Evolutionary conservation across 2,113 vertebrate species (phyloP), one percentile per base, ranked within the genome.

Genomic region (Callorhinus ursinus): DNA sequence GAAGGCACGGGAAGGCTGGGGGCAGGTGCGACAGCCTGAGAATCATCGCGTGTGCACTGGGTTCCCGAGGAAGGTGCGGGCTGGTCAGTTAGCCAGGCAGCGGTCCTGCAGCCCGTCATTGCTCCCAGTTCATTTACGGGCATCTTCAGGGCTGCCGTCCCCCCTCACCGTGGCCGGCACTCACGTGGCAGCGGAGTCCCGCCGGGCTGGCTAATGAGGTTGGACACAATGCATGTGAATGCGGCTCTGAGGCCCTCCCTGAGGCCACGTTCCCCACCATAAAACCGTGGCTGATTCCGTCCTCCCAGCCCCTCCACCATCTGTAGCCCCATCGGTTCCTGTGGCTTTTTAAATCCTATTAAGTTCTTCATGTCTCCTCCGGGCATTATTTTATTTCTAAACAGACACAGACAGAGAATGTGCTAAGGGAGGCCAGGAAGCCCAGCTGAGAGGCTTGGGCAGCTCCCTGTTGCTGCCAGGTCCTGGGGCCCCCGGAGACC

Each of bases 341-440:
- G 98, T 94, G 92, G 98, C 98, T 99, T 99, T 98, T 97, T 98
- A 99, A 99, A 98, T 99, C 98, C 98, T 99, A 98, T 99, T 99
- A 99, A 98, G 98, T 98, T 98, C 98, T 96, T 97, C 97, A 94
- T 98, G 98, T 99, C 98, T 99, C 98, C 99, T 98, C 93, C 51
- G 79, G 98, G 98, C 98, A 98, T 98, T 98, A 98, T 98, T 99
- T 98, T 98, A 97, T 99, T 98, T 99, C 98, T 98, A 98, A 99
- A 98, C 98, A 98, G 98, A 98, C 98, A 95, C 95, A 98, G 98
- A 98, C 96, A 98, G 94, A 85, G 97, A 98, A 95, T 87, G 97
- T 97, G 95, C 98, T 98, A 49, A 26, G 42, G 46, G 74, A 76
- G 42, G 97, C 84, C 69, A 1, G 8, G 36, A 49, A 49, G 18